Percentiles rank a stretch among this genome's conserved stretches.
phyloP scores from a whole-genome alignment of 1,140 invertebrate genomes.

The Cheumatopsyche charites region DNA sequence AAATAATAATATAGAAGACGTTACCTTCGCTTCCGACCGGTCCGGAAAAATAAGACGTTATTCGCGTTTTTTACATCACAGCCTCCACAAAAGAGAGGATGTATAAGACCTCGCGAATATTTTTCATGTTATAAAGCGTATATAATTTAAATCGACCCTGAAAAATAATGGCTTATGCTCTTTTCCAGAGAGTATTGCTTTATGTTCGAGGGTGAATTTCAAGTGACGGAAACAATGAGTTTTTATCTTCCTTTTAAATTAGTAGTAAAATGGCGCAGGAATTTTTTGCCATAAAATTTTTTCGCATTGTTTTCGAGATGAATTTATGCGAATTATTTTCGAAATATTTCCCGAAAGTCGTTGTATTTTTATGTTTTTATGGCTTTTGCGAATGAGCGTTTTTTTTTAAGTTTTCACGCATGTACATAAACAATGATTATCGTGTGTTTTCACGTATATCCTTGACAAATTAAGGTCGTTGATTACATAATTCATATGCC shows the following conservation, averaged over 20 bases:
- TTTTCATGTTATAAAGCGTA: no score
- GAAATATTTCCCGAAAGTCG: neutral
- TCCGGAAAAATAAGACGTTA: constrained; percentile 2
- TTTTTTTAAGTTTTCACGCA: neutral
- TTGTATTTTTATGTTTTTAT: neutral
- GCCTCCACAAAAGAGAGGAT: no score
- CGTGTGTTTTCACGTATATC: neutral
- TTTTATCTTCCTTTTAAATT: constrained; percentile 25
- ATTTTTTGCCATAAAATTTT: constrained; percentile 8
- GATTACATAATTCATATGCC: neutral
- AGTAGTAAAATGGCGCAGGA: constrained; percentile 14
- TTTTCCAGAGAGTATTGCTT: constrained; percentile 17
- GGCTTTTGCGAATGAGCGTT: neutral
- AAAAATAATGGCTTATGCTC: constrained; percentile 24
- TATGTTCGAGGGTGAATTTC: constrained; percentile 10
- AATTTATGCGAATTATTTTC: constrained; percentile 14
- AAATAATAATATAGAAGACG: constrained; percentile 4
- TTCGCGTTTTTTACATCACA: constrained; percentile 1
- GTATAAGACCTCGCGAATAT: no score
- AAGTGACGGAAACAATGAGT: constrained; percentile 16
- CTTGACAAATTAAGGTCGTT: neutral
- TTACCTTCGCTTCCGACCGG: constrained; percentile 6
- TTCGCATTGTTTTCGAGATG: constrained; percentile 18
- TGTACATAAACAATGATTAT: constrained; percentile 10
- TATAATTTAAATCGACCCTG: constrained; percentile 19